Base-by-base conservation (phyloP, 2,797 vertebrate species). In the Labeo calbasu region DNA sequence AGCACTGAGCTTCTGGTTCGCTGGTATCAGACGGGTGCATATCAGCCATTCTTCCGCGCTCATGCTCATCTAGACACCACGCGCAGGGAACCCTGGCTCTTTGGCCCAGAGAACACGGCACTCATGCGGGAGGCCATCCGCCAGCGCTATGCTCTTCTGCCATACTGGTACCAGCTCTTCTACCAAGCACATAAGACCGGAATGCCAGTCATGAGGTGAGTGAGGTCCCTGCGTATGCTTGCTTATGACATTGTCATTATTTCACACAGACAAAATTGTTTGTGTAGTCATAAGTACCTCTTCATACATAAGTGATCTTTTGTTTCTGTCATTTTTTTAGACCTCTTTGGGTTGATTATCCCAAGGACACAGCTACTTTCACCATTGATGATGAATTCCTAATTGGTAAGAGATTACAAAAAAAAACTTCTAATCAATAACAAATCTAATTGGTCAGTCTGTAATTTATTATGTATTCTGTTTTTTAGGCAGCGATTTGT, bases 1-100 rank as follows among this genome's bases (percentile, higher is more conserved):
- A 96, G 94, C n/a, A 75, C 94, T 0, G 97, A 99, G 89, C 92
- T 99, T 87, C 91, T 98, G 81, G 96, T 98, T 66, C 97, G 98
- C 66, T 99, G 98, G 98, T 99, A 98, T 92, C 98, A 99, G 91
- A 94, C 95, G 0, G 97, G 97, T 0, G 96, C 97, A 0, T 98
- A 98, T 89, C 97, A 98, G 92, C 97, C 98, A 0, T 99, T 99
- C 91, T 98, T 96, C 89, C 94, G 98, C 0, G 95, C 97, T 14
- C 98, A 99, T 9, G 97, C 98, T 1, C 98, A 99, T 91, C 85
- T 99, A 90, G 98, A 99, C 92, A 99, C 97, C 0, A 94, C 95
- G 0, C 95, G 97, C 0, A 94, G 97, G 0, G 98, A 99, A 85
- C 98, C 98, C 0, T 99, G 98, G 98, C 93, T 99, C 5, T 96